Evolutionary conservation across 2,797 vertebrate species (phyloP).

Genomic region (Syngnathus acus): DNA sequence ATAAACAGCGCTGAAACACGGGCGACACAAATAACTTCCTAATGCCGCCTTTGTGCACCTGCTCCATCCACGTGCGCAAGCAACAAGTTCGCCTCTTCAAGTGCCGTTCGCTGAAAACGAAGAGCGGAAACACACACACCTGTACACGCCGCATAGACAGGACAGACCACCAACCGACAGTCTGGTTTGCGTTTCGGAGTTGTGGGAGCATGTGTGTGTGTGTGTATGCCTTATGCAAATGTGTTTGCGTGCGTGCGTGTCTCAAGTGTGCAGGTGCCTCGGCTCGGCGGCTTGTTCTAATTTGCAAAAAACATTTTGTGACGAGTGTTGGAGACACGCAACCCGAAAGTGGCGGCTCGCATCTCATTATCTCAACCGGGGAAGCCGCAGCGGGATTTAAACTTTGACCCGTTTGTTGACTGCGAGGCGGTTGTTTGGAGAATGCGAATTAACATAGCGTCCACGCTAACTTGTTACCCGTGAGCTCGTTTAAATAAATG

Average conservation of each 20-base stretch:
- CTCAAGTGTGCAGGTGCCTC: constrained; percentile 4
- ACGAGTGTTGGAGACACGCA: too few relatives aligned
- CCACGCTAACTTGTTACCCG: background rate
- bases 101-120: background rate
- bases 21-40: constrained; percentile 74
- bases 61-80: background rate
- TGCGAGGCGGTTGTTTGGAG: too few relatives aligned
- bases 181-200: constrained; percentile 45
- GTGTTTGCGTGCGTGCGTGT: constrained; percentile 5
- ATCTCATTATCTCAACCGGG: background rate
- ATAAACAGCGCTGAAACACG: constrained; percentile 74
- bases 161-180: constrained; percentile 74
- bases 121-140: constrained; percentile 41
- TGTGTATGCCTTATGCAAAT: too few relatives aligned
- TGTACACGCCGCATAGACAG: constrained; percentile 60
- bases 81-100: background rate
- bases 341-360: too few relatives aligned
- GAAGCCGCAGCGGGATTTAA: too few relatives aligned
- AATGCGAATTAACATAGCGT: background rate
- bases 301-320: background rate
- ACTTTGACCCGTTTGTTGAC: too few relatives aligned
- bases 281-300: background rate
- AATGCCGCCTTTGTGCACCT: constrained; percentile 61
- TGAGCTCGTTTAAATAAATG: too few relatives aligned
- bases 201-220: too few relatives aligned